Base-by-base conservation (phyloP, 1,140 invertebrate genomes). In the Drosophila repletoides region DNA sequence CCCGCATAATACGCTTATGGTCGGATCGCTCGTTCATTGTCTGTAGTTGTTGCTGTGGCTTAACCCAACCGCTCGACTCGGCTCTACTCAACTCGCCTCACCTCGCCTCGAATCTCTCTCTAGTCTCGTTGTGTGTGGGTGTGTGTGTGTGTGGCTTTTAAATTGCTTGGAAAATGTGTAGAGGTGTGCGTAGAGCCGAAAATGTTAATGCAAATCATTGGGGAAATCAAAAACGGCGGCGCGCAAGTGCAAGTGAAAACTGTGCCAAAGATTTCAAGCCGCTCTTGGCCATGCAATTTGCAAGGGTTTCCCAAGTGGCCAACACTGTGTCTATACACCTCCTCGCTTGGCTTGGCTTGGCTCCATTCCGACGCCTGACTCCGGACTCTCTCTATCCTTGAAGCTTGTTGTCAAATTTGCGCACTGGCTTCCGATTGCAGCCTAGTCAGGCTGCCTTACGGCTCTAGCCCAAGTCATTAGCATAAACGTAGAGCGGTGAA, bases 191-290 rank as follows among this genome's bases (percentile, higher is more conserved):
- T 73, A 56, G 22, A 53, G 59, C 75, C 77, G 59, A 80, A 84
- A 86, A 84, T 86, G 86, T 76, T 88, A 88, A 80, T 88, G 48
- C 72, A 72, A 88, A 76, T 80, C 84, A 74, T 88, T 65, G 72
- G 84, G 84, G 84, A 88, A 88, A 88, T 88, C 84, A 88, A 80
- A 88, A 80, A 76, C 65, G 59, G 65, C 55, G 80, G 52, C 53
- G 33, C 17, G 28, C 38, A 53, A 84, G 67, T 86, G 80, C 80
- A 86, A 86, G 71, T 84, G 75, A 75, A 80, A 84, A 84, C 56
- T 75, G 74, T 79, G 71, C 74, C 79, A 65, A 71, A 74, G 70
- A 86, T 75, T 75, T 74, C 24, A 59, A 55, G 53, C 46, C 51
- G 74, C 72, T 74, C 31, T 67, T 48, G 61, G 55, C 58, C 55